These are phyloP conservation scores for Papilio dardanus DNA, from an alignment of 1,140 invertebrate species.

Conservation along the genomic window DNA sequence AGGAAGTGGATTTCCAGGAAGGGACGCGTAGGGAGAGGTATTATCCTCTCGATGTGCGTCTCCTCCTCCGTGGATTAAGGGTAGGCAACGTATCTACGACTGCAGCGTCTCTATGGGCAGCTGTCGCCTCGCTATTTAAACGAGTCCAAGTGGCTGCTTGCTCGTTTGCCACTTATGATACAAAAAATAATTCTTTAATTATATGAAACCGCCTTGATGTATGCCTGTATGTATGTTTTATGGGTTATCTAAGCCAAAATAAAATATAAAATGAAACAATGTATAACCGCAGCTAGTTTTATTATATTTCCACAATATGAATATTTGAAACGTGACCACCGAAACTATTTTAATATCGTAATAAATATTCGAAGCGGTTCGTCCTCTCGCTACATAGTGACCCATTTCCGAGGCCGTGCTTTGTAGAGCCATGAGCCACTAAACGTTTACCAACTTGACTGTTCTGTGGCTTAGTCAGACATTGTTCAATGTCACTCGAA, in stretches of 20 bases:
- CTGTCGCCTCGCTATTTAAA: too few relatives aligned
- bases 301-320: neutral
- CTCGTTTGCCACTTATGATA: too few relatives aligned
- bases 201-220: too few relatives aligned
- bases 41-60: too few relatives aligned
- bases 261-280: neutral
- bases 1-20: too few relatives aligned
- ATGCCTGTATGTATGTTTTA: neutral
- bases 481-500: neutral
- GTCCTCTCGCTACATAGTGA: neutral
- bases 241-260: neutral
- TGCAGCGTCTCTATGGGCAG: too few relatives aligned
- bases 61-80: too few relatives aligned
- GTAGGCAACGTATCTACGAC: too few relatives aligned
- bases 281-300: neutral
- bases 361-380: conserved; percentile 13
- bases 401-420: neutral
- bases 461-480: neutral
- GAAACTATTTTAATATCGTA: conserved; percentile 23
- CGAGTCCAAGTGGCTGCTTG: too few relatives aligned
- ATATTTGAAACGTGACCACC: neutral
- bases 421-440: neutral
- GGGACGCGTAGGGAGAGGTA: too few relatives aligned
- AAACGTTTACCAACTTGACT: neutral
- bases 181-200: too few relatives aligned